Percentiles rank a stretch among this genome's conserved stretches.
Conservation (phyloP, 2,797 vertebrate genomes). For the Ctenosaura bakeri region DNA sequence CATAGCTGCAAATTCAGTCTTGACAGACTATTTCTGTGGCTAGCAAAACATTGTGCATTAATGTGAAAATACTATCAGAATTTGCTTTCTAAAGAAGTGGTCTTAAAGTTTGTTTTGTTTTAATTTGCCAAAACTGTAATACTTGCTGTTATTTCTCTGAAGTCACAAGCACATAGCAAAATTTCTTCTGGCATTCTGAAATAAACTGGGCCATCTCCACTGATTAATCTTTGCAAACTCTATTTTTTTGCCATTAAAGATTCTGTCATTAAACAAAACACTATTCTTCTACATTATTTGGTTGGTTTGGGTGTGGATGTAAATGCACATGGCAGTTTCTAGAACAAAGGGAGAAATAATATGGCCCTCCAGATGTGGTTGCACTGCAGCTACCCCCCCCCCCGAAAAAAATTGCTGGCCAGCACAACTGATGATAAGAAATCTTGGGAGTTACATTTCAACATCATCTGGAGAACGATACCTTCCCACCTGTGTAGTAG, state of each 20-base stretch:
- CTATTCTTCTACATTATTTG: constrained; percentile 65
- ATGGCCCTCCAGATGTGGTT: too few species aligned
- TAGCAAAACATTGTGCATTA: constrained; percentile 77
- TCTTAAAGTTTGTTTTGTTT: constrained; percentile 71
- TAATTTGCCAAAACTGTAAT: constrained; percentile 71
- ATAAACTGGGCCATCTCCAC: constrained; percentile 65
- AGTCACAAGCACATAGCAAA: constrained; percentile 71
- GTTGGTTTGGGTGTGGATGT: not conserved
- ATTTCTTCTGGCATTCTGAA: constrained; percentile 72
- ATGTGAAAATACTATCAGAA: constrained; percentile 77
- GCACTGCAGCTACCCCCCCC: too few species aligned
- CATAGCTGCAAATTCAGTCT: constrained; percentile 74
- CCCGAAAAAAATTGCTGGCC: too few species aligned
- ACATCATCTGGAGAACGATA: too few species aligned
- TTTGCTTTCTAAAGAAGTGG: constrained; percentile 65
- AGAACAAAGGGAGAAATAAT: not conserved
- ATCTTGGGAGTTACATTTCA: too few species aligned
- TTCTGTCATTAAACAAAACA: constrained; percentile 75
- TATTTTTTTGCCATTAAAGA: constrained; percentile 81
- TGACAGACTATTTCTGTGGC: constrained; percentile 76
- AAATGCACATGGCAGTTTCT: not conserved
- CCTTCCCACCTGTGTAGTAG: too few species aligned
- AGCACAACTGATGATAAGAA: too few species aligned
- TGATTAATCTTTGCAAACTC: constrained; percentile 70
- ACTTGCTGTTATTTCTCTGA: constrained; percentile 69